Conservation (phyloP, 1,140 invertebrate species). For the Meloidogyne floridensis region DNA sequence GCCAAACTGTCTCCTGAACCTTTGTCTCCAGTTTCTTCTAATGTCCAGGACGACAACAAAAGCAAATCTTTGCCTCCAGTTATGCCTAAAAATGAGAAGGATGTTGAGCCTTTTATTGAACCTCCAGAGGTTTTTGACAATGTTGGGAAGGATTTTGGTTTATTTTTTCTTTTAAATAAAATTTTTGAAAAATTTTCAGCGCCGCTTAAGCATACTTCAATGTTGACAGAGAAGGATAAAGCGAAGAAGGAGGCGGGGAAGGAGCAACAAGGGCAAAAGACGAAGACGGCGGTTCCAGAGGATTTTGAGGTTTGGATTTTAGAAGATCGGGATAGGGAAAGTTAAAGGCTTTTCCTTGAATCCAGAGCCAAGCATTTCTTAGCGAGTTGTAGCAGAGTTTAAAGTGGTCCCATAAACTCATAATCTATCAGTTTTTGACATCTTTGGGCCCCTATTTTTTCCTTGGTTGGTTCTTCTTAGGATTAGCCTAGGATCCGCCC, state of each 20-base stretch:
- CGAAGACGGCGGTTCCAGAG: not conserved
- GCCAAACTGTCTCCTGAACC: not conserved
- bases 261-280: not conserved
- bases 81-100: slow-evolving; percentile 2
- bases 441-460: no score
- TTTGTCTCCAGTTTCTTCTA: not conserved
- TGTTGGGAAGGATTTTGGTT: slow-evolving; percentile 8
- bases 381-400: no score
- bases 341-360: no score
- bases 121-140: not conserved
- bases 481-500: no score
- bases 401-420: no score
- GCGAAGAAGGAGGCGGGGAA: not conserved
- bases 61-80: not conserved
- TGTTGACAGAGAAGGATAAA: not conserved
- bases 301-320: not conserved
- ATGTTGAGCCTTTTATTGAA: not conserved
- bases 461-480: no score
- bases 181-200: not conserved
- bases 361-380: no score
- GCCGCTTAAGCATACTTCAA: not conserved
- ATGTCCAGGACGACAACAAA: not conserved
- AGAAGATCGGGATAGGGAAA: no score
- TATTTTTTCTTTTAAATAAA: not conserved
- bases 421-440: no score